Percentiles rank a stretch among this genome's conserved stretches.
These are phyloP conservation scores for Cryptus viduatorius DNA, from an alignment of 2,888 invertebrate species.

Conservation along the genomic window DNA sequence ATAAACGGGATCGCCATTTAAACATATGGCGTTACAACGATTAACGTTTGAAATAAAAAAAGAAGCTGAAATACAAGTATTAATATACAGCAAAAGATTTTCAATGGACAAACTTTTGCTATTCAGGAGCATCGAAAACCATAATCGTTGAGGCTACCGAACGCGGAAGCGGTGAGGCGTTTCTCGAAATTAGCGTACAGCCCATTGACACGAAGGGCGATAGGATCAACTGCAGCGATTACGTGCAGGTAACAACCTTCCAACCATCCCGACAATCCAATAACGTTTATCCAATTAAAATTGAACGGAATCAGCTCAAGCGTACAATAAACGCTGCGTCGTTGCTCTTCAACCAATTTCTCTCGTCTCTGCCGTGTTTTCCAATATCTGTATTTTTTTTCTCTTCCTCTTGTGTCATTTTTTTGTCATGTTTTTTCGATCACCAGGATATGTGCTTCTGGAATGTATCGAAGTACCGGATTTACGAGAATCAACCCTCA, in stretches of 20 bases:
- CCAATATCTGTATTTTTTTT: not conserved
- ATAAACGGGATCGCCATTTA: no score
- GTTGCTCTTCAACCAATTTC: constrained; percentile 14
- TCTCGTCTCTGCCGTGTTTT: not conserved
- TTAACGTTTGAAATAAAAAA: not conserved
- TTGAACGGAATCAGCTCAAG: constrained; percentile 4
- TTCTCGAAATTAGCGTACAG: constrained; percentile 78
- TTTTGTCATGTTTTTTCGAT: constrained; percentile 28
- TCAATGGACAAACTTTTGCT: constrained; percentile 17
- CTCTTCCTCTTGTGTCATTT: not conserved
- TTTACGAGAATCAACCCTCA: constrained; percentile 82
- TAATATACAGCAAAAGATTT: constrained; percentile 44
- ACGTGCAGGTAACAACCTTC: constrained; percentile 74
- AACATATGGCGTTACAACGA: no score
- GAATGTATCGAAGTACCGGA: constrained; percentile 79
- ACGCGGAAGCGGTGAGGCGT: constrained; percentile 73
- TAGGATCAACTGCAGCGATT: constrained; percentile 78
- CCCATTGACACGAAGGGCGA: constrained; percentile 71
- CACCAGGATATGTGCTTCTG: constrained; percentile 83
- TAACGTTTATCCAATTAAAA: constrained; percentile 48
- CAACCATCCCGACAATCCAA: constrained; percentile 12
- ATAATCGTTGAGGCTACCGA: constrained; percentile 73
- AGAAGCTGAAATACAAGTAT: no score
- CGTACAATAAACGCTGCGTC: not conserved
- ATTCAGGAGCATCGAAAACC: constrained; percentile 64